These are phyloP conservation scores for Sylvilagus bachmani DNA, from an alignment of 2,113 vertebrate species.

Conservation along the genomic window DNA sequence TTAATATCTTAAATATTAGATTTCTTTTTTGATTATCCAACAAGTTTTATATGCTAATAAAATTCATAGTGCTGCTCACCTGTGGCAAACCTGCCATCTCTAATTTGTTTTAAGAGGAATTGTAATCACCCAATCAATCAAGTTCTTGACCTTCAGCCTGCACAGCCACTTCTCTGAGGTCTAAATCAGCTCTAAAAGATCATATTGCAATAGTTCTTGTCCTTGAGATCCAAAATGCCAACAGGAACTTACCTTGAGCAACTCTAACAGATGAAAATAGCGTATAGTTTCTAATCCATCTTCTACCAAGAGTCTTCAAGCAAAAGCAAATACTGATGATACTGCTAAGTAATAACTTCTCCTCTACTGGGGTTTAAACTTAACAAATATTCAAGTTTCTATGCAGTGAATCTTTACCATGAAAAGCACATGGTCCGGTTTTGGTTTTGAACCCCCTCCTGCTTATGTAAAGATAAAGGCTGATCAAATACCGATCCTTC, in stretches of 20 bases:
- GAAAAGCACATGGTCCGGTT: conserved; percentile 2
- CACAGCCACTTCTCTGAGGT: conserved; percentile 60
- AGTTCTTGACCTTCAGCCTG: conserved; percentile 75
- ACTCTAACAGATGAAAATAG: neutral
- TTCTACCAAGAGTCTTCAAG: conserved; percentile 58
- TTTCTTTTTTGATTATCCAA: conserved; percentile 69
- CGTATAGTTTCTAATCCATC: conserved; percentile 9
- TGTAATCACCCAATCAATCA: conserved; percentile 81
- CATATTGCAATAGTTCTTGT: conserved; percentile 56
- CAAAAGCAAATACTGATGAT: conserved; percentile 21
- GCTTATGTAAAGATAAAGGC: neutral
- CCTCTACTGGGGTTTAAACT: conserved; percentile 5
- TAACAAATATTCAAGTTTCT: conserved; percentile 44
- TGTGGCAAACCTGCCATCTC: conserved; percentile 58
- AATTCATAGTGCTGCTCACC: conserved; percentile 69
- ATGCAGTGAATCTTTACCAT: neutral
- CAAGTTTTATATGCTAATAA: conserved; percentile 76
- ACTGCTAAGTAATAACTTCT: conserved; percentile 44
- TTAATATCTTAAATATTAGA: conserved; percentile 30
- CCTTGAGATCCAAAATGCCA: conserved; percentile 60
- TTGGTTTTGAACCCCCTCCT: conserved; percentile 4
- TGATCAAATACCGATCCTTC: neutral
- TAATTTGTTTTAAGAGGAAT: conserved; percentile 79
- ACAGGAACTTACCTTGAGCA: conserved; percentile 50
- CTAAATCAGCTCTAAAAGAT: conserved; percentile 75